phyloP scores from a whole-genome alignment of 2,888 invertebrate genomes.

The Labia minor region DNA sequence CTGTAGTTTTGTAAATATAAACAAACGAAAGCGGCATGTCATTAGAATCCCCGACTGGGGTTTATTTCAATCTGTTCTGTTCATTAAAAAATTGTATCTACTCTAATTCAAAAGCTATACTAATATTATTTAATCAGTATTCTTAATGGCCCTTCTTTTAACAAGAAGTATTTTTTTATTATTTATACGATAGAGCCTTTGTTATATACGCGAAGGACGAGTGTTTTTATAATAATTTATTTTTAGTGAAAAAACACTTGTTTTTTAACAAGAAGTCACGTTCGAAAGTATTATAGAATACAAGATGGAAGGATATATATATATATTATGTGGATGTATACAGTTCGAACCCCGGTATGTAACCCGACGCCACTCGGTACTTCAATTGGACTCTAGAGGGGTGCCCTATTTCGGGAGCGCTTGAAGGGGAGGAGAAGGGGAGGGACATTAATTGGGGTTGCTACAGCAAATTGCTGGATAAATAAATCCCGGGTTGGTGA shows the following conservation, averaged over 20 bases:
- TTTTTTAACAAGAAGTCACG: constrained; percentile 13
- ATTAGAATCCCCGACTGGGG: not conserved
- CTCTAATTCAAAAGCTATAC: constrained; percentile 13
- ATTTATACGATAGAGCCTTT: not conserved
- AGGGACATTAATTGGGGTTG: constrained; percentile 4
- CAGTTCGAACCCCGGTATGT: not conserved
- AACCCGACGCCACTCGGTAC: constrained; percentile 2
- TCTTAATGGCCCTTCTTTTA: not conserved
- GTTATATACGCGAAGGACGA: not conserved
- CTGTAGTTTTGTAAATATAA: not conserved
- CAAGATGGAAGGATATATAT: not conserved
- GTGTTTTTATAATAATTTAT: not conserved
- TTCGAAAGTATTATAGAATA: not conserved
- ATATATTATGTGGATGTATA: not conserved
- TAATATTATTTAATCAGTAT: constrained; percentile 4
- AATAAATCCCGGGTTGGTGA: constrained; percentile 13
- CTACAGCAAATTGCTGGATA: constrained; percentile 13
- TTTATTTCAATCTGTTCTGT: not conserved
- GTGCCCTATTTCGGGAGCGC: not conserved
- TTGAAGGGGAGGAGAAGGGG: not conserved
- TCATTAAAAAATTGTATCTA: not conserved
- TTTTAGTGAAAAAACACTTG: not conserved
- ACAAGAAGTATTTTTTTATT: not conserved
- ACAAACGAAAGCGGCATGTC: not conserved
- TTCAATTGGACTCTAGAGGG: constrained; percentile 13